Percentiles rank a stretch among this genome's conserved stretches.
Evolutionary conservation across 2,797 vertebrate species (phyloP).

Genomic region (Dromococcyx pavoninus): DNA sequence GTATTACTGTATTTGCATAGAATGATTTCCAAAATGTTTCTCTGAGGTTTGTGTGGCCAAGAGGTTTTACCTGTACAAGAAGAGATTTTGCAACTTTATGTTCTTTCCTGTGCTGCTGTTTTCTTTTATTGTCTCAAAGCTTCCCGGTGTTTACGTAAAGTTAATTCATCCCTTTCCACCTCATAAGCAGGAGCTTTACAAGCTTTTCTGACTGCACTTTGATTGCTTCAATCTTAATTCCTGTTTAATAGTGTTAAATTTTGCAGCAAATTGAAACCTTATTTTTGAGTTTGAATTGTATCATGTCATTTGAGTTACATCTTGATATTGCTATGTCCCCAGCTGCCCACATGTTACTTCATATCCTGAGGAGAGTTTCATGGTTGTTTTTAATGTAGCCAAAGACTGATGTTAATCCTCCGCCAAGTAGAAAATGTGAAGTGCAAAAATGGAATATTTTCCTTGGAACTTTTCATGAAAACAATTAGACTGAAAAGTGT

Average conservation of each 20-base stretch:
- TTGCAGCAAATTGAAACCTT: conserved; percentile 44
- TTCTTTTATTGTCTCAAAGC: conserved; percentile 4
- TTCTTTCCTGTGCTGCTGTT: not conserved
- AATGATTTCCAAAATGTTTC: not conserved
- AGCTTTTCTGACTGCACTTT: not conserved
- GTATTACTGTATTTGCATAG: not conserved
- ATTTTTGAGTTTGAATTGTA: conserved; percentile 19
- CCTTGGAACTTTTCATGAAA: not conserved
- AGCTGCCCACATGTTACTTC: not conserved
- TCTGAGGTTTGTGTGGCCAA: not conserved
- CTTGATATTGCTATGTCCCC: not conserved
- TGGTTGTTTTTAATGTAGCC: not conserved
- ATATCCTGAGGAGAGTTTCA: not conserved
- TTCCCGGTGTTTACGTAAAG: not conserved
- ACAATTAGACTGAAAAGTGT: not conserved
- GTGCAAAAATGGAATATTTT: not conserved
- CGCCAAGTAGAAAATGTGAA: not conserved
- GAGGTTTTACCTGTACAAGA: not conserved
- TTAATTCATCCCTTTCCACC: conserved; percentile 6
- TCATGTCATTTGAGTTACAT: not conserved
- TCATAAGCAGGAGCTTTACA: conserved; percentile 1
- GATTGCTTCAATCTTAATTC: conserved; percentile 37
- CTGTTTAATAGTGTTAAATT: conserved; percentile 37
- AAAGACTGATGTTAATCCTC: not conserved
- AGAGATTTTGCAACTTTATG: not conserved